phyloP scores from a whole-genome alignment of 2,888 invertebrate genomes.

The Platycheirus albimanus region DNA sequence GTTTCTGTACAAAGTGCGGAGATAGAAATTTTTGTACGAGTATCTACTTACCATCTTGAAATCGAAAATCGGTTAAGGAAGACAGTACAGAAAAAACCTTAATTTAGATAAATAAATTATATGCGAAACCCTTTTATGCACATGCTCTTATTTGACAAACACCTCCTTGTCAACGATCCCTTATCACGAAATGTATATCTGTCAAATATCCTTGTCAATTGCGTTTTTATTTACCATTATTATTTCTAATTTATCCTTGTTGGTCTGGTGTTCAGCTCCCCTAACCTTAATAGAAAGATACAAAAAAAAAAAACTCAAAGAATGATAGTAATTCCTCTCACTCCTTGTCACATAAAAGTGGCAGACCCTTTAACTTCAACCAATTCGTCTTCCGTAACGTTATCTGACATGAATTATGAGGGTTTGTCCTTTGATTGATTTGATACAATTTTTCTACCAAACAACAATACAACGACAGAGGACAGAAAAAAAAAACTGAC shows the following conservation, averaged over 20 bases:
- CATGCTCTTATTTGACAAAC: conserved; percentile 38
- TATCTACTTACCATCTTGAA: no score
- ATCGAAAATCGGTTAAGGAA: no score
- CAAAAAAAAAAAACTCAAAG: background rate
- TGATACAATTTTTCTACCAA: conserved; percentile 69
- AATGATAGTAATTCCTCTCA: conserved; percentile 39
- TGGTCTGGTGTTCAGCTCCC: conserved; percentile 11
- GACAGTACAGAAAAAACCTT: no score
- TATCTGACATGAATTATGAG: conserved; percentile 73
- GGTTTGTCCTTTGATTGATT: conserved; percentile 73
- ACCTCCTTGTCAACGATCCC: conserved; percentile 36
- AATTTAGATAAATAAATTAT: background rate
- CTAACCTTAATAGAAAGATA: conserved; percentile 5
- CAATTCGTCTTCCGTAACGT: conserved; percentile 68
- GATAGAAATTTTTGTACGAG: no score
- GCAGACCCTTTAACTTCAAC: conserved; percentile 65
- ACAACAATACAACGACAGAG: no score
- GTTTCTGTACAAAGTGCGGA: no score
- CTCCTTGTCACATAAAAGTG: conserved; percentile 57
- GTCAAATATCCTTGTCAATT: conserved; percentile 70
- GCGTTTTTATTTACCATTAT: conserved; percentile 68
- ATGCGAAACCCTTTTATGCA: conserved; percentile 16
- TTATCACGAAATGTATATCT: conserved; percentile 48
- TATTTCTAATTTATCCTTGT: conserved; percentile 62
- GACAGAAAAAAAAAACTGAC: conserved; percentile 48